Evolutionary conservation across 2,113 vertebrate genomes (phyloP).

Genomic region (Actenoides hombroni): DNA sequence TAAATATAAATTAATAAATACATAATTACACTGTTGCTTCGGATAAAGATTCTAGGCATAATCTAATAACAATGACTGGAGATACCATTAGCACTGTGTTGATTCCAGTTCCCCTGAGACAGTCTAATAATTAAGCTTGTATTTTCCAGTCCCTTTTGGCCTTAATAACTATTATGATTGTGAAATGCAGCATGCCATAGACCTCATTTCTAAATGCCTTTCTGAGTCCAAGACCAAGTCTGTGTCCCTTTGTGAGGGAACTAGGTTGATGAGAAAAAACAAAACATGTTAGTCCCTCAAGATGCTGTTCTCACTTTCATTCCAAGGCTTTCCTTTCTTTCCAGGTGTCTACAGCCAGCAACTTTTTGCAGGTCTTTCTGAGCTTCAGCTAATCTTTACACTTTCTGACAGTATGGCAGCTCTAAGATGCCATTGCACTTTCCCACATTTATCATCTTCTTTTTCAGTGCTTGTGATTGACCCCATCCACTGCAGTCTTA

Average conservation of each 20-base stretch:
- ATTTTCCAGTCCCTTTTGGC: slow-evolving; percentile 27
- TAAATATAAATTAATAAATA: slow-evolving; percentile 40
- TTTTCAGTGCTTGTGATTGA: background rate
- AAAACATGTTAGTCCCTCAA: background rate
- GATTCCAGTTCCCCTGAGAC: background rate
- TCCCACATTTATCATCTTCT: background rate
- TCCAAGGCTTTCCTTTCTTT: background rate
- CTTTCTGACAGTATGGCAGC: background rate
- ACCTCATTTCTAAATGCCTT: background rate
- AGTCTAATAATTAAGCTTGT: slow-evolving; percentile 32
- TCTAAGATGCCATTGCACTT: background rate
- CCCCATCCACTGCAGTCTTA: background rate
- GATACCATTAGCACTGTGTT: slow-evolving; percentile 7
- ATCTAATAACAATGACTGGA: slow-evolving; percentile 19
- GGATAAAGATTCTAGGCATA: slow-evolving; percentile 20
- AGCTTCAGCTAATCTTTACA: background rate
- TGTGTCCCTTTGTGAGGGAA: background rate
- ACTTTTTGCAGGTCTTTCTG: background rate
- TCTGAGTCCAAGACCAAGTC: background rate
- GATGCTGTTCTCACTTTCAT: background rate
- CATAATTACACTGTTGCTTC: slow-evolving; percentile 24
- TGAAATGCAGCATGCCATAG: background rate
- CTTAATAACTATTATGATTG: slow-evolving; percentile 14
- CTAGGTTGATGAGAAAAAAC: background rate
- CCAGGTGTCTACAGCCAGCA: background rate